These are phyloP conservation scores for Eilema depressum DNA, from an alignment of 2,888 invertebrate species.

Conservation along the genomic window DNA sequence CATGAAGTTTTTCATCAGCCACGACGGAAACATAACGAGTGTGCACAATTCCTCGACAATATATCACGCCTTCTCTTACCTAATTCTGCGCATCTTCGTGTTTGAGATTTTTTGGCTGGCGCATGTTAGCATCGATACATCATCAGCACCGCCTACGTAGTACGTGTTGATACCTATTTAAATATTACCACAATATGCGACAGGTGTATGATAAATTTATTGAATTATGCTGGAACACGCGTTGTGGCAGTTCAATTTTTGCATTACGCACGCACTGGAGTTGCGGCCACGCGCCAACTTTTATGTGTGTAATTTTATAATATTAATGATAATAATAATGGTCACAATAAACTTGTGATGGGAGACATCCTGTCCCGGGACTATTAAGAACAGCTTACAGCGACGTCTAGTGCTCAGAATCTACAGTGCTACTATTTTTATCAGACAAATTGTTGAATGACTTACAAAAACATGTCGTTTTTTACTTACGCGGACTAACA, in stretches of 20 bases:
- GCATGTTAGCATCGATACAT: constrained; percentile 29
- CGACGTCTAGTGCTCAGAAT: not conserved
- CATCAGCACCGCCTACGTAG: constrained; percentile 42
- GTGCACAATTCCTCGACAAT: constrained; percentile 23
- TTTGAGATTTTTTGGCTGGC: constrained; percentile 55
- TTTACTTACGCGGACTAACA: not conserved
- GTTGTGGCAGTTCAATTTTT: constrained; percentile 13
- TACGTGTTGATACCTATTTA: constrained; percentile 28
- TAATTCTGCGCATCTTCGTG: constrained; percentile 42
- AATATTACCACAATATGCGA: constrained; percentile 21
- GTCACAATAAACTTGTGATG: constrained; percentile 7
- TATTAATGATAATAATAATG: constrained; percentile 17
- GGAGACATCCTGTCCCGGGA: not conserved
- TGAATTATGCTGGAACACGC: constrained; percentile 20
- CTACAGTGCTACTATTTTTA: not conserved
- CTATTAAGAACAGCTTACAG: not conserved
- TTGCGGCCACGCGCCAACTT: constrained; percentile 15
- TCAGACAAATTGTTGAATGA: not conserved
- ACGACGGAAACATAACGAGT: constrained; percentile 14
- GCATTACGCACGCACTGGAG: constrained; percentile 25
- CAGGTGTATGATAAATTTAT: constrained; percentile 26
- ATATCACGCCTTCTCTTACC: constrained; percentile 30
- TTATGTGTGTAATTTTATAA: constrained; percentile 14
- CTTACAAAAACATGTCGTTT: not conserved
- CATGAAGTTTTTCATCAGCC: not conserved